Evolutionary conservation across 2,888 invertebrate genomes (phyloP).

Genomic region (Scaptomyza polygonia): DNA sequence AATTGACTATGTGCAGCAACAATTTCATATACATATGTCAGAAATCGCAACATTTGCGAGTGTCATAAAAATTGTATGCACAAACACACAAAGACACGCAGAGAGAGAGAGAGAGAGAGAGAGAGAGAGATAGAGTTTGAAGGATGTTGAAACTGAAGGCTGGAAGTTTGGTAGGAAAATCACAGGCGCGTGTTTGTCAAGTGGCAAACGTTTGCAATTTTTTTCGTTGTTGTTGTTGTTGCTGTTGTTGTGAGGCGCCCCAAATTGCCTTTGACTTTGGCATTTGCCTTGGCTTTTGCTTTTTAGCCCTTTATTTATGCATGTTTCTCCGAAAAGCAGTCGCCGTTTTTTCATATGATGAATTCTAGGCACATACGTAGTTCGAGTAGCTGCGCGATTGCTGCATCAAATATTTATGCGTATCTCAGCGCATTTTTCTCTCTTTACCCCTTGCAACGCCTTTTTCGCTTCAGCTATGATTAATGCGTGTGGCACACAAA

Average conservation of each 20-base stretch:
- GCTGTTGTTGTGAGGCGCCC: slow-evolving; percentile 5
- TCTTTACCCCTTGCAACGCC: background rate
- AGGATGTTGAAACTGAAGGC: slow-evolving; percentile 12
- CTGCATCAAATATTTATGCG: slow-evolving; percentile 76
- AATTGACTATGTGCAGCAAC: slow-evolving; percentile 65
- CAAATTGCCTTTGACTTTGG: slow-evolving; percentile 74
- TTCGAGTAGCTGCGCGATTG: slow-evolving; percentile 51
- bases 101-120: background rate
- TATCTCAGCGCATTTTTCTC: slow-evolving; percentile 70
- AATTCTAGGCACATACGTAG: slow-evolving; percentile 75
- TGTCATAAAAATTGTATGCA: slow-evolving; percentile 80
- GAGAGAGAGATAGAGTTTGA: slow-evolving; percentile 4
- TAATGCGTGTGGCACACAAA: slow-evolving; percentile 33
- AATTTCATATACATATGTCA: slow-evolving; percentile 63
- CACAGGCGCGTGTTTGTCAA: slow-evolving; percentile 77
- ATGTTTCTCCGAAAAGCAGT: slow-evolving; percentile 42
- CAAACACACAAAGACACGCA: slow-evolving; percentile 12
- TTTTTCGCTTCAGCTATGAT: slow-evolving; percentile 3
- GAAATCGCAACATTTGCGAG: slow-evolving; percentile 78
- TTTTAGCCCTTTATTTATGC: slow-evolving; percentile 68
- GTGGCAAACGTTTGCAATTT: slow-evolving; percentile 77
- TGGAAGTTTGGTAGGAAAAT: slow-evolving; percentile 51
- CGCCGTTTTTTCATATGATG: slow-evolving; percentile 60
- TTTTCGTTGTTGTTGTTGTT: slow-evolving; percentile 30
- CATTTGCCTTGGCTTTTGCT: slow-evolving; percentile 34